Evolutionary conservation across 2,888 invertebrate species (phyloP).

Genomic region (Thereva nobilitata): DNA sequence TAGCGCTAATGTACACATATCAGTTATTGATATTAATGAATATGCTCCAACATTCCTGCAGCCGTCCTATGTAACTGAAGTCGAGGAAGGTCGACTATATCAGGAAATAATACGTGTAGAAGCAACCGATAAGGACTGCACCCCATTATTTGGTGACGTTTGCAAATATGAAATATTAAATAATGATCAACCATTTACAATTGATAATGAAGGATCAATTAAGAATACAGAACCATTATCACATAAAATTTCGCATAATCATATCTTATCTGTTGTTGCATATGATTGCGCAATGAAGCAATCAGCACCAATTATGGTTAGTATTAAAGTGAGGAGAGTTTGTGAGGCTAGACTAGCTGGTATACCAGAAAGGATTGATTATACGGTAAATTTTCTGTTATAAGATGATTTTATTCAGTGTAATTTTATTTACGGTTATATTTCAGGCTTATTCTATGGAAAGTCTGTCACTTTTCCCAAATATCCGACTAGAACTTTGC

Average conservation of each 20-base stretch:
- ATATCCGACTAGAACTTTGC: constrained; percentile 56
- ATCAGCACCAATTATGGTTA: constrained; percentile 93
- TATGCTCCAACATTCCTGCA: constrained; percentile 91
- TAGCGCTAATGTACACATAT: constrained; percentile 91
- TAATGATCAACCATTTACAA: constrained; percentile 85
- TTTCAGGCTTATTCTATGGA: constrained; percentile 55
- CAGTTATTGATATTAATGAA: constrained; percentile 95
- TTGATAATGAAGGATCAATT: constrained; percentile 92
- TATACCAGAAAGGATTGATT: constrained; percentile 59
- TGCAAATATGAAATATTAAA: constrained; percentile 97
- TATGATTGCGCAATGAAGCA: constrained; percentile 97
- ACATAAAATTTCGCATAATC: constrained; percentile 91
- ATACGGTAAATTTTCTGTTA: constrained; percentile 49
- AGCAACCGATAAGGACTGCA: constrained; percentile 92
- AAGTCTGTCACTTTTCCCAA: constrained; percentile 55
- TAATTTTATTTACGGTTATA: too few species aligned
- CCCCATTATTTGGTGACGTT: constrained; percentile 90
- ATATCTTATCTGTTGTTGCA: constrained; percentile 94
- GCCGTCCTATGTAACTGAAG: constrained; percentile 84
- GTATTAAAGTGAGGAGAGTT: constrained; percentile 86
- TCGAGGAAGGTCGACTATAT: constrained; percentile 86
- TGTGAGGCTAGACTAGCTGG: constrained; percentile 81
- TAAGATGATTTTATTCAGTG: background rate
- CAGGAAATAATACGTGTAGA: constrained; percentile 89
- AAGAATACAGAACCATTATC: constrained; percentile 92